Percentiles rank a stretch among this genome's conserved stretches.
Evolutionary conservation across 2,797 vertebrate species (phyloP).

Genomic region (Cynodonichthys magdalenae): DNA sequence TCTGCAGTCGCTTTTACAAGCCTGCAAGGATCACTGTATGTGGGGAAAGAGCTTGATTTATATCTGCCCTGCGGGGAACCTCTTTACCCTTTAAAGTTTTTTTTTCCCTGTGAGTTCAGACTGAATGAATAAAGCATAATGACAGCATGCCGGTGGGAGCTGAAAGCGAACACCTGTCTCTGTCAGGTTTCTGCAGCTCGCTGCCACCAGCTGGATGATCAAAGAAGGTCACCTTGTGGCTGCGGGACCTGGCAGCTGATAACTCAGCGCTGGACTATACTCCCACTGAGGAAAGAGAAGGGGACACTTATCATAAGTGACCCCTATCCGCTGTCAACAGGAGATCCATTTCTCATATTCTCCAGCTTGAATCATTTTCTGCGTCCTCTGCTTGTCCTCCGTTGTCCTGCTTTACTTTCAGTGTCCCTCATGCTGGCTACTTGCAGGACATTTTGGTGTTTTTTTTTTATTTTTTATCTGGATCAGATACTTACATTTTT

Average conservation of each 20-base stretch:
- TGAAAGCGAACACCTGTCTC: slow-evolving; percentile 70
- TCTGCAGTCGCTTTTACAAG: slow-evolving; percentile 1
- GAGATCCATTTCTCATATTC: slow-evolving; percentile 51
- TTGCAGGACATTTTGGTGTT: neutral
- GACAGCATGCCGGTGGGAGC: slow-evolving; percentile 41
- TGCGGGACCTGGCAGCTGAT: slow-evolving; percentile 58
- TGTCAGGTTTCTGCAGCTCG: slow-evolving; percentile 61
- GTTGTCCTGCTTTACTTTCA: slow-evolving; percentile 11
- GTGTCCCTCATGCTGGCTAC: neutral
- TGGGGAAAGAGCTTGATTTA: slow-evolving; percentile 31
- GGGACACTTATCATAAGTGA: slow-evolving; percentile 58
- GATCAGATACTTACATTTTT: neutral
- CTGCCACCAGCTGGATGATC: slow-evolving; percentile 40
- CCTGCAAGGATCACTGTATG: slow-evolving; percentile 9
- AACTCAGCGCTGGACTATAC: slow-evolving; percentile 59
- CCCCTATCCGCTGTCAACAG: slow-evolving; percentile 55
- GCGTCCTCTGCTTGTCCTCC: slow-evolving; percentile 44
- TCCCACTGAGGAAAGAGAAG: slow-evolving; percentile 56
- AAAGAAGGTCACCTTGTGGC: slow-evolving; percentile 73
- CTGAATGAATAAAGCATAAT: slow-evolving; percentile 65
- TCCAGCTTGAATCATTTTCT: slow-evolving; percentile 27
- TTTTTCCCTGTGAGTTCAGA: slow-evolving; percentile 26
- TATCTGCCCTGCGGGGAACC: slow-evolving; percentile 31
- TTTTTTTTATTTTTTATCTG: slow-evolving; percentile 12
- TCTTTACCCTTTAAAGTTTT: slow-evolving; percentile 47